phyloP scores from a whole-genome alignment of 2,888 invertebrate species.

The Homarus gammarus region DNA sequence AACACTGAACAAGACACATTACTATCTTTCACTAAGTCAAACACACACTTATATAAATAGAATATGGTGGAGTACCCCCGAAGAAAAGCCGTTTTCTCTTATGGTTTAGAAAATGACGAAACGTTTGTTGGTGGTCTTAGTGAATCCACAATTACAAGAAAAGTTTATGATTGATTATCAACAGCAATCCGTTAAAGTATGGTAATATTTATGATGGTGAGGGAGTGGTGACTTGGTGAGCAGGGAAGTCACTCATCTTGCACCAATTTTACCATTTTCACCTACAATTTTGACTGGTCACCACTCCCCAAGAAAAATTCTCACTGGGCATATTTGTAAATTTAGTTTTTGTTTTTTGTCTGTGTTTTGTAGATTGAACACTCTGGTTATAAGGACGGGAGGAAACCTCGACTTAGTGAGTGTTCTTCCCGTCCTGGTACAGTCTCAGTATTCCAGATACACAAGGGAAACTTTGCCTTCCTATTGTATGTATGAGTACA shows the following conservation, averaged over 20 bases:
- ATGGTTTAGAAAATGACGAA: constrained; percentile 7
- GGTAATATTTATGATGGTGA: constrained; percentile 19
- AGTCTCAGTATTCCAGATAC: constrained; percentile 59
- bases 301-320: background rate
- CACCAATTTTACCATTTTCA: background rate
- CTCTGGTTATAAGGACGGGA: background rate
- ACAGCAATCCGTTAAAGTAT: constrained; percentile 50
- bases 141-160: constrained; percentile 56
- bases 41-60: constrained; percentile 8
- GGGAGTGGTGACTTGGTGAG: background rate
- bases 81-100: background rate
- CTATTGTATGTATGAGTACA: constrained; percentile 23
- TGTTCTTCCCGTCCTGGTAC: no score
- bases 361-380: background rate
- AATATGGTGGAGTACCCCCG: background rate
- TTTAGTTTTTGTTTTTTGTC: background rate
- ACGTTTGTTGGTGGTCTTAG: constrained; percentile 47
- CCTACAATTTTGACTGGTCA: background rate
- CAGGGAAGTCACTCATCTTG: background rate
- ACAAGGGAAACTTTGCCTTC: constrained; percentile 52
- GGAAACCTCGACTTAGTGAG: no score
- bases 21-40: background rate
- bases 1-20: constrained; percentile 11
- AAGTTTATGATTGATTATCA: constrained; percentile 65
- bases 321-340: background rate